Conservation (phyloP, 2,797 vertebrate genomes). For the Eidolon dupreanum region DNA sequence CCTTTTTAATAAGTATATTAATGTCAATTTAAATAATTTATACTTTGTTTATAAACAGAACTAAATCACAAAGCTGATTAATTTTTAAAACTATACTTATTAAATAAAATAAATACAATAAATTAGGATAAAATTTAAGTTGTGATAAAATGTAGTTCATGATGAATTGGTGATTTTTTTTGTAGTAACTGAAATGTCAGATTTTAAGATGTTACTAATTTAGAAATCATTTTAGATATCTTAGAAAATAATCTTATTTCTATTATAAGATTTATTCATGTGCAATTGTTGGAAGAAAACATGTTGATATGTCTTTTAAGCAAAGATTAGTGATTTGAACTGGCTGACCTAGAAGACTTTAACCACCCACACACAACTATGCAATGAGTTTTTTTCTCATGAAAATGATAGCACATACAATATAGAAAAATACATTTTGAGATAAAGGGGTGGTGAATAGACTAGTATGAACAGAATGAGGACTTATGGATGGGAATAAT, state of each 20-base stretch:
- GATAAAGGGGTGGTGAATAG: background rate
- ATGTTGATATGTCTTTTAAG: background rate
- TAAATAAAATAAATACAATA: conserved; percentile 49
- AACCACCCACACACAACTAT: background rate
- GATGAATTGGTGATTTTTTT: conserved; percentile 36
- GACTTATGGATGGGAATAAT: background rate
- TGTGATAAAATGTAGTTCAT: conserved; percentile 30
- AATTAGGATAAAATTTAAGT: conserved; percentile 57
- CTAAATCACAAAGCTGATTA: conserved; percentile 59
- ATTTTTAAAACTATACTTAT: conserved; percentile 48
- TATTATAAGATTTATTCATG: conserved; percentile 25
- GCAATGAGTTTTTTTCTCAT: conserved; percentile 6
- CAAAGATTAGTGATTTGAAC: background rate
- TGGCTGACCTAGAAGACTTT: background rate
- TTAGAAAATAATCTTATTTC: conserved; percentile 28
- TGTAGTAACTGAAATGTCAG: conserved; percentile 8
- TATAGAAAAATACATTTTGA: background rate
- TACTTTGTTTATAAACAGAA: conserved; percentile 38
- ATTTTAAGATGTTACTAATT: conserved; percentile 48
- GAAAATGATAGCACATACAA: background rate
- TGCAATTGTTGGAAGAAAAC: background rate
- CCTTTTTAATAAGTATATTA: conserved; percentile 33
- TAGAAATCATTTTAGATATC: background rate
- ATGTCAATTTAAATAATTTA: conserved; percentile 50
- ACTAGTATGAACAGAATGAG: background rate